Conservation (phyloP, 2,888 invertebrate genomes). For the Deilephila elpenor region DNA sequence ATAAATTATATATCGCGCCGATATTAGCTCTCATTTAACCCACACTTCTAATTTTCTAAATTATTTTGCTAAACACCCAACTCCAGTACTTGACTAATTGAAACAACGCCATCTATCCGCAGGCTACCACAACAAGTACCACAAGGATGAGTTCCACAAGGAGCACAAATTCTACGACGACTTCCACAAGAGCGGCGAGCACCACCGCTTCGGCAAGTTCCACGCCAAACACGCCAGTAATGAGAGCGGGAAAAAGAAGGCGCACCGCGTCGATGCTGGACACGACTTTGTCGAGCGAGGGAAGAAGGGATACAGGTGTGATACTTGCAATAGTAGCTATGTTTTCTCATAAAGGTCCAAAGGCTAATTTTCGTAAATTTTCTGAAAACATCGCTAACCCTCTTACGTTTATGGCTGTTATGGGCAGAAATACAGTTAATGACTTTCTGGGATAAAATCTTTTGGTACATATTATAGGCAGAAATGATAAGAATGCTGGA, state of each 20-base stretch:
- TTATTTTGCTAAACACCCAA: background rate
- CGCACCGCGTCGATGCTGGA: constrained; percentile 85
- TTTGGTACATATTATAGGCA: too few species aligned
- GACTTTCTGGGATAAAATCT: too few species aligned
- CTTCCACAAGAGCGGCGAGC: constrained; percentile 88
- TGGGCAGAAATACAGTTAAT: too few species aligned
- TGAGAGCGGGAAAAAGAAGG: constrained; percentile 87
- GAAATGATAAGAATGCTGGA: too few species aligned
- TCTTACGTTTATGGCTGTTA: too few species aligned
- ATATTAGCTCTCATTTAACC: background rate
- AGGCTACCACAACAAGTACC: constrained; percentile 91
- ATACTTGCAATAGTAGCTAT: background rate
- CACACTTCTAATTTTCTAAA: background rate
- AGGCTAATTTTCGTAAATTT: too few species aligned
- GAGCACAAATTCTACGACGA: constrained; percentile 92
- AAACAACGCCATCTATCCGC: constrained; percentile 29
- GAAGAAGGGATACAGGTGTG: constrained; percentile 85
- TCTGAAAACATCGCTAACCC: too few species aligned
- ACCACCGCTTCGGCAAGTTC: constrained; percentile 87
- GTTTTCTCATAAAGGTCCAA: background rate
- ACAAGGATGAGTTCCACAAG: constrained; percentile 91
- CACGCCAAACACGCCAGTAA: constrained; percentile 87
- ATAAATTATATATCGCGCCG: background rate
- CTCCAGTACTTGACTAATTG: background rate
- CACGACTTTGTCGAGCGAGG: constrained; percentile 86